A percentile compares a stretch with the other conserved stretches of the same genome.
These are phyloP conservation scores for Phalacrocorax carbo DNA, from an alignment of 2,113 vertebrate species.

Conservation along the genomic window DNA sequence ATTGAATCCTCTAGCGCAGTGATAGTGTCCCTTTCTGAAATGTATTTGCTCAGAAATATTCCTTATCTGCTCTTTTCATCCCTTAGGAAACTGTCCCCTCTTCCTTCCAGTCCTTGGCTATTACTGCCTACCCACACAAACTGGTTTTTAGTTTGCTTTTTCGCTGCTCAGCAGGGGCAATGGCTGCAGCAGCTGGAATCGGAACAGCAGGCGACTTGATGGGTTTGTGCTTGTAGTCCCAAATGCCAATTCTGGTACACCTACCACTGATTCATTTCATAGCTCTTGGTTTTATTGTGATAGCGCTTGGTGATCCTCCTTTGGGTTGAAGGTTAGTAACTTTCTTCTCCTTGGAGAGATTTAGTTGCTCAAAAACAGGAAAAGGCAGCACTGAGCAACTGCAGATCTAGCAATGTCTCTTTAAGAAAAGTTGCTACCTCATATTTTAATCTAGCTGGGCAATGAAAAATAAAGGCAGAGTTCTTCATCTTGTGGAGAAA, in stretches of 20 bases:
- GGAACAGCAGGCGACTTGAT: not conserved
- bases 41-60: not conserved
- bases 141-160: not conserved
- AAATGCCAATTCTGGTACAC: not conserved
- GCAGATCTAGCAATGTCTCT: not conserved
- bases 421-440: not conserved
- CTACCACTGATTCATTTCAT: not conserved
- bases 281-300: not conserved
- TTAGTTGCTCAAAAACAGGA: not conserved
- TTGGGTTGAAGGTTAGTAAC: not conserved
- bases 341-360: not conserved
- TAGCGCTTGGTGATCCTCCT: not conserved
- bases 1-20: not conserved
- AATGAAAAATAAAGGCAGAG: not conserved
- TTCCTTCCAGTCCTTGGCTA: not conserved
- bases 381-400: not conserved
- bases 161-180: not conserved
- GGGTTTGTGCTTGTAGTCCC: not conserved
- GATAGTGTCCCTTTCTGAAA: not conserved
- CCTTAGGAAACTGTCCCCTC: not conserved
- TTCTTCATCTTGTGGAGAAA: not conserved
- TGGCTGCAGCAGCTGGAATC: not conserved
- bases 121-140: not conserved
- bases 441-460: not conserved
- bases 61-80: not conserved